Percentiles rank a stretch among this genome's conserved stretches.
phyloP scores from a whole-genome alignment of 2,888 invertebrate genomes.

The Odontothrips loti region DNA sequence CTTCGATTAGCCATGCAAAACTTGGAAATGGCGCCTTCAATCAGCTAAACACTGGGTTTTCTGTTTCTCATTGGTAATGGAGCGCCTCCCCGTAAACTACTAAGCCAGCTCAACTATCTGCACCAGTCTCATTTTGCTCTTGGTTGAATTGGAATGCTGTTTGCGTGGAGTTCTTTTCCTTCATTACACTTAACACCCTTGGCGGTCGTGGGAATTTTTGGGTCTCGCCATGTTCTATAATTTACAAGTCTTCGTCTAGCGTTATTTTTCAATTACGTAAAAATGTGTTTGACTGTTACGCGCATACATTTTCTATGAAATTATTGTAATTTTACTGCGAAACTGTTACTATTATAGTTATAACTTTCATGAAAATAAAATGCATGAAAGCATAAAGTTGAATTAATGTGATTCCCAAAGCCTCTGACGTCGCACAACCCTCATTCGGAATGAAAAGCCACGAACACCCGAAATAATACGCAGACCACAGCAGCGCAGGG shows the following conservation, averaged over 20 bases:
- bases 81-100: background rate
- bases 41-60: too few relatives aligned
- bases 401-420: background rate
- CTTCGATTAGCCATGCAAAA: too few relatives aligned
- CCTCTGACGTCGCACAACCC: background rate
- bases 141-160: conserved; percentile 14
- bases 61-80: too few relatives aligned
- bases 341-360: conserved; percentile 26
- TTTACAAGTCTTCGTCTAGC: conserved; percentile 8
- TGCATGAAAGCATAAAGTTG: background rate
- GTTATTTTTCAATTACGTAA: conserved; percentile 25
- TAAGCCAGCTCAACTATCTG: conserved; percentile 2
- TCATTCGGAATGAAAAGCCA: too few relatives aligned
- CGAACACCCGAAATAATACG: too few relatives aligned
- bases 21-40: too few relatives aligned
- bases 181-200: background rate
- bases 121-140: background rate
- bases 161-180: background rate
- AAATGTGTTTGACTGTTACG: conserved; percentile 23
- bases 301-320: conserved; percentile 14
- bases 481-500: too few relatives aligned
- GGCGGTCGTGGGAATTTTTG: background rate
- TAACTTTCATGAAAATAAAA: conserved; percentile 25
- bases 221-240: conserved; percentile 20
- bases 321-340: conserved; percentile 25